These are phyloP conservation scores for Lottia scabra DNA, from an alignment of 2,888 invertebrate genomes.

Conservation along the genomic window DNA sequence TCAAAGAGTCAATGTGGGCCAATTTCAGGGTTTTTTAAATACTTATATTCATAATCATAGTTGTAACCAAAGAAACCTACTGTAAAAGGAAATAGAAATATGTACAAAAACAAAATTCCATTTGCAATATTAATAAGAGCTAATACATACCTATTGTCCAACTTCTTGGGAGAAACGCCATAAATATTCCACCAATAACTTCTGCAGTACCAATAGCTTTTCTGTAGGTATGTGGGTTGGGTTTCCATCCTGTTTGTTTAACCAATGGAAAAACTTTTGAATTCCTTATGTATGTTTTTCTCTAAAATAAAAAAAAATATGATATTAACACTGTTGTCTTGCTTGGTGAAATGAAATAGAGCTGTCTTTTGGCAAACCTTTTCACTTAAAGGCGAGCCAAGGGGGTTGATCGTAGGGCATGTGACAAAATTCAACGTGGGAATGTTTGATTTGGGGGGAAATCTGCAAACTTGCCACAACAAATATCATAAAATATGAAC, in stretches of 20 bases:
- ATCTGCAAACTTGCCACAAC: no score
- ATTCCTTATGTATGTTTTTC: slow-evolving; percentile 66
- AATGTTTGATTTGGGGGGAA: no score
- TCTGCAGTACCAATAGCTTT: slow-evolving; percentile 65
- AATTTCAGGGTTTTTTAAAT: no score
- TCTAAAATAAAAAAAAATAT: slow-evolving; percentile 49
- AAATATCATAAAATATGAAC: no score
- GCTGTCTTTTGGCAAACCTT: not conserved
- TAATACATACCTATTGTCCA: slow-evolving; percentile 43
- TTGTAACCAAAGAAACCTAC: no score
- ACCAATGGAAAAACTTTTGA: slow-evolving; percentile 67
- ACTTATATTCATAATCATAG: no score
- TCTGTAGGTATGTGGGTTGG: slow-evolving; percentile 65
- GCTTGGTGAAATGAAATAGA: not conserved
- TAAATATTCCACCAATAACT: slow-evolving; percentile 65
- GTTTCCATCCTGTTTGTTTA: slow-evolving; percentile 64
- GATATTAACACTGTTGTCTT: not conserved
- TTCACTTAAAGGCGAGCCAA: no score
- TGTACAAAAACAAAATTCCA: not conserved
- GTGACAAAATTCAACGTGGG: no score
- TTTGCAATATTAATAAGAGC: not conserved
- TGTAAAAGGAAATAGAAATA: no score
- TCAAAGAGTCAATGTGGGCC: not conserved
- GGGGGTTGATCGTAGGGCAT: no score
- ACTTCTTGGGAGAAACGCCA: slow-evolving; percentile 59